Conservation (phyloP, 2,113 vertebrate genomes). For the Bubalus kerabau region DNA sequence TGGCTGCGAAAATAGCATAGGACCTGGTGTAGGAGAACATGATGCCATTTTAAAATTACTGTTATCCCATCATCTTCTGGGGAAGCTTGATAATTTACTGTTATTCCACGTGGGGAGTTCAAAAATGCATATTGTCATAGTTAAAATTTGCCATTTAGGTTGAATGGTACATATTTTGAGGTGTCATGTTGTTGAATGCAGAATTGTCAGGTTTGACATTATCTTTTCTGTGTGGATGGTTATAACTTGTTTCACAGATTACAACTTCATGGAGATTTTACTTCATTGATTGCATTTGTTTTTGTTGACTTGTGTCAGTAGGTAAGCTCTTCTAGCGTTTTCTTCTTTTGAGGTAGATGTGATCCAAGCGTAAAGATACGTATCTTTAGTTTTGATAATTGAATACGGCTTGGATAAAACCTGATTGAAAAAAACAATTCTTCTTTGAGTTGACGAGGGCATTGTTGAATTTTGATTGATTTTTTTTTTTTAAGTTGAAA, state of each 20-base stretch:
- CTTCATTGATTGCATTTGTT: background rate
- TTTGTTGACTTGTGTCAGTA: background rate
- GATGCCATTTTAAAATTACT: background rate
- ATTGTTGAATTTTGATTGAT: background rate
- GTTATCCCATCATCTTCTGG: background rate
- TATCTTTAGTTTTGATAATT: background rate
- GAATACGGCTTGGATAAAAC: constrained; percentile 3
- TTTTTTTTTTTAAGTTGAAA: background rate
- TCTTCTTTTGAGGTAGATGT: constrained; percentile 17
- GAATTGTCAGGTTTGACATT: background rate
- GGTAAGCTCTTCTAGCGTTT: background rate
- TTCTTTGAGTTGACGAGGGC: background rate
- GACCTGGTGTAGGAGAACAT: background rate
- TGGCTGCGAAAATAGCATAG: background rate
- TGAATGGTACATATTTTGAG: background rate
- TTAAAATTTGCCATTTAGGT: background rate
- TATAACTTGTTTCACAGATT: background rate
- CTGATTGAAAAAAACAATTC: background rate
- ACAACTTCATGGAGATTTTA: background rate
- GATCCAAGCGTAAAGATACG: background rate
- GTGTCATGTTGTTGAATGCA: background rate
- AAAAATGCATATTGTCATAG: background rate
- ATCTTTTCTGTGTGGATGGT: background rate
- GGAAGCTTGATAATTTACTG: background rate
- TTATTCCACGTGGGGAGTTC: background rate